Evolutionary conservation across 2,888 invertebrate species (phyloP), one percentile per base, ranked within the genome.

Genomic region (Torymus aiolomorphi): DNA sequence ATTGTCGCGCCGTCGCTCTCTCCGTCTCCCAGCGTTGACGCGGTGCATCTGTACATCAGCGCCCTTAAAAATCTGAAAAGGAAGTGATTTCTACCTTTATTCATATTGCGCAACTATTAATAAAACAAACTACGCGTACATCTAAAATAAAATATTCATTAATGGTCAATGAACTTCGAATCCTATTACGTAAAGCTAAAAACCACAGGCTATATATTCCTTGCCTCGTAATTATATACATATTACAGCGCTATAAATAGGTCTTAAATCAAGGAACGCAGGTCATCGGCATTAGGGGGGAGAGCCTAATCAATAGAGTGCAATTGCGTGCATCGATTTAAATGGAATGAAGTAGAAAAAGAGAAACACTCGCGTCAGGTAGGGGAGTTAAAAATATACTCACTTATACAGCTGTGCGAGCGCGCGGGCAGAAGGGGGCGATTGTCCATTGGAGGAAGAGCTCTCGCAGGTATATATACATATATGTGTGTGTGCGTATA

Each of bases 371-470:
- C 8, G 42, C 42, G 42, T 42, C 42, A 63, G 31, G 13, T 8
- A 31, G 24, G 0, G 16, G 51, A 13, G 52, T 24, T 13, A 16
- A 62, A 57, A 57, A 56, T 69, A 70, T 72, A 51, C 65, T 66
- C 63, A n/a, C 42, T 72, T 56, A 12, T n/a, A 69, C 77, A 80
- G 75, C 56, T 77, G 80, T 71, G 73, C 62, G 52, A 56, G 78
- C 42, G 80, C 61, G 73, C 66, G 42, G 20, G 78, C 52, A 51
- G 24, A 57, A 69, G 80, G 71, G 57, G 20, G 8, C 76, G 70
- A 82, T 73, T 62, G 83, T 76, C 79, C 72, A 80, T 83, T 73
- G 82, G 78, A 84, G 82, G 85, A 84, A 86, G 79, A 67, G 80
- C 76, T 56, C 42, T 42, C 8, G 8, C 42, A 42, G 8, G 42